A percentile compares a stretch with the other conserved stretches of the same genome.
Conservation (phyloP, 2,888 invertebrate species). For the Himalopsyche japonica region DNA sequence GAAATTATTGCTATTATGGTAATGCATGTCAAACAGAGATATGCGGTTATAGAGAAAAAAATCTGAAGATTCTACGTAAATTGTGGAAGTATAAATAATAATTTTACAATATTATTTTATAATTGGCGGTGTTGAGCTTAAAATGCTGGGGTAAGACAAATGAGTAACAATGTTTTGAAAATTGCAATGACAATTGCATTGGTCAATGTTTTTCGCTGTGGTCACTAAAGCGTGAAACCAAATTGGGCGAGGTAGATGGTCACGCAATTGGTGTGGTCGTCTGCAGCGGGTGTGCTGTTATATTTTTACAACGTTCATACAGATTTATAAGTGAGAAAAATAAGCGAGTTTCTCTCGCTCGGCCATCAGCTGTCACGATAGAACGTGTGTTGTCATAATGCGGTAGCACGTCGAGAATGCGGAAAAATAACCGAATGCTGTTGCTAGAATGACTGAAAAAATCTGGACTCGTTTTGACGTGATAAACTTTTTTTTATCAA, state of each 20-base stretch:
- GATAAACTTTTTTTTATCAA: background rate
- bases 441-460: background rate
- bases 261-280: background rate
- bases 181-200: background rate
- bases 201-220: background rate
- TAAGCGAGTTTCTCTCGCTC: background rate
- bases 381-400: background rate
- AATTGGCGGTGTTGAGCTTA: background rate
- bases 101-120: no score
- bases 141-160: no score
- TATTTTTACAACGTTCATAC: background rate
- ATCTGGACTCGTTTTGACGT: background rate
- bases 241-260: background rate
- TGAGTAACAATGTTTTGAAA: background rate
- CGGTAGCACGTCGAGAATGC: background rate
- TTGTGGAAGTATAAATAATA: no score
- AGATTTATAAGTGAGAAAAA: background rate
- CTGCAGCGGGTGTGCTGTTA: background rate
- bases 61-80: no score
- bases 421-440: background rate
- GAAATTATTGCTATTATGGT: no score
- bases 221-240: background rate
- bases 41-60: no score
- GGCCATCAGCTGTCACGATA: background rate
- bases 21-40: no score